phyloP scores from a whole-genome alignment of 2,888 invertebrate genomes.

The Teinopalpus imperialis region DNA sequence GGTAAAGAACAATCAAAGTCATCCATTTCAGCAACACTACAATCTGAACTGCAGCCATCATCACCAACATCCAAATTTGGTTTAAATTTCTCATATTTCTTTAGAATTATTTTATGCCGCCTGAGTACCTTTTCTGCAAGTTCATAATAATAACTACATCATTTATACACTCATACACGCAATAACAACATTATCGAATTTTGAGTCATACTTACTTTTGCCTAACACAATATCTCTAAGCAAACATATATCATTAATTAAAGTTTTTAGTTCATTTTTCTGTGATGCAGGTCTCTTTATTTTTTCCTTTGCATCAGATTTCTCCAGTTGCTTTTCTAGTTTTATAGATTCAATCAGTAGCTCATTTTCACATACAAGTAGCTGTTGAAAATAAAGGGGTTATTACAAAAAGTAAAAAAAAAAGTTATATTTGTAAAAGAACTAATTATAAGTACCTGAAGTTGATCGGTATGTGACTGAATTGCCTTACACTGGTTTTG shows the following conservation, averaged over 20 bases:
- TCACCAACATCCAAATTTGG: constrained; percentile 30
- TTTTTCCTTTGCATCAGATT: constrained; percentile 28
- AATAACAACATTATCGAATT: background rate
- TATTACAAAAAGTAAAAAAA: background rate
- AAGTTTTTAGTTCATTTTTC: constrained; percentile 41
- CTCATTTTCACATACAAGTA: constrained; percentile 46
- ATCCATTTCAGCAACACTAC: constrained; percentile 38
- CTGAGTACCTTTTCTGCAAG: constrained; percentile 45
- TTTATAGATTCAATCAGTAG: constrained; percentile 42
- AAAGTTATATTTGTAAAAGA: too few relatives aligned
- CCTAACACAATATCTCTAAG: constrained; percentile 40
- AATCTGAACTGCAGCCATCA: constrained; percentile 28
- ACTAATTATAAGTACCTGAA: constrained; percentile 45
- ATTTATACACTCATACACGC: too few relatives aligned
- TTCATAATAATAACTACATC: constrained; percentile 1
- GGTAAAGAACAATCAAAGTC: constrained; percentile 32
- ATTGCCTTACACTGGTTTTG: constrained; percentile 39
- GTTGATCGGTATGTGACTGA: constrained; percentile 52
- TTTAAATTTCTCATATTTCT: constrained; percentile 40
- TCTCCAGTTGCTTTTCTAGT: constrained; percentile 43
- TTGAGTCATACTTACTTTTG: constrained; percentile 45
- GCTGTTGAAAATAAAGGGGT: constrained; percentile 33
- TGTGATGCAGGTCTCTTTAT: constrained; percentile 25
- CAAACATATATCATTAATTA: constrained; percentile 39
- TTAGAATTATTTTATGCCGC: constrained; percentile 34